Percentiles rank a stretch among this genome's conserved stretches.
Evolutionary conservation across 2,113 vertebrate species (phyloP).

Genomic region (Amblyopsis rosae): DNA sequence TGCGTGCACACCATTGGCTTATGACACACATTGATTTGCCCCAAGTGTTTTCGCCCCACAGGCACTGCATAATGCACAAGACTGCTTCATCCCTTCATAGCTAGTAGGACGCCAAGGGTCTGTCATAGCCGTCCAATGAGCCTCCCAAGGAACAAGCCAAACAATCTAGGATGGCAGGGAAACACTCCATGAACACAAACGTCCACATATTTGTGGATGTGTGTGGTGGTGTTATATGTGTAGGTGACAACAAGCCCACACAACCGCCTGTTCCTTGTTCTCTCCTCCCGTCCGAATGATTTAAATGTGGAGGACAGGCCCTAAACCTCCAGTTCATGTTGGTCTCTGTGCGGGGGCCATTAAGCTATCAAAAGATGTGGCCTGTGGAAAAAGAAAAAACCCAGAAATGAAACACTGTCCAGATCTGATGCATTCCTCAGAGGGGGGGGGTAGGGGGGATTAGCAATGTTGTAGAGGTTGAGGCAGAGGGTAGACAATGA

Average conservation of each 20-base stretch:
- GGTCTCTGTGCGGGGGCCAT: constrained; percentile 59
- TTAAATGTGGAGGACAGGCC: constrained; percentile 28
- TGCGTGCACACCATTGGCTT: constrained; percentile 9
- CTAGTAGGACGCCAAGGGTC: constrained; percentile 32
- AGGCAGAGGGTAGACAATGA: constrained; percentile 62
- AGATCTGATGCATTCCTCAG: constrained; percentile 75
- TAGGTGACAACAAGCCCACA: constrained; percentile 7
- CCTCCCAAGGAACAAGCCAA: neutral
- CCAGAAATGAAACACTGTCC: constrained; percentile 77
- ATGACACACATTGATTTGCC: constrained; percentile 34
- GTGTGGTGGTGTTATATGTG: neutral
- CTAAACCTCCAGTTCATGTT: constrained; percentile 41
- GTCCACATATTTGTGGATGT: constrained; percentile 11
- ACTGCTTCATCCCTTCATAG: constrained; percentile 34
- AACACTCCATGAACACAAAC: constrained; percentile 5
- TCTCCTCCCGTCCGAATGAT: constrained; percentile 2
- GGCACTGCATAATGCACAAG: constrained; percentile 50
- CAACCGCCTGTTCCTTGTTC: constrained; percentile 1
- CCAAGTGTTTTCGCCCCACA: constrained; percentile 27
- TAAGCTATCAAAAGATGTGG: constrained; percentile 78
- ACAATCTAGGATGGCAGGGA: constrained; percentile 4
- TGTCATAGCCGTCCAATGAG: constrained; percentile 17
- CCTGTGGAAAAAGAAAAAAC: constrained; percentile 43
- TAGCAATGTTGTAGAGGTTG: constrained; percentile 61
- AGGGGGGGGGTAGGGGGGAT: constrained; percentile 37